Conservation (phyloP, 2,113 vertebrate genomes). For the Rhinopomastus cyanomelas region DNA sequence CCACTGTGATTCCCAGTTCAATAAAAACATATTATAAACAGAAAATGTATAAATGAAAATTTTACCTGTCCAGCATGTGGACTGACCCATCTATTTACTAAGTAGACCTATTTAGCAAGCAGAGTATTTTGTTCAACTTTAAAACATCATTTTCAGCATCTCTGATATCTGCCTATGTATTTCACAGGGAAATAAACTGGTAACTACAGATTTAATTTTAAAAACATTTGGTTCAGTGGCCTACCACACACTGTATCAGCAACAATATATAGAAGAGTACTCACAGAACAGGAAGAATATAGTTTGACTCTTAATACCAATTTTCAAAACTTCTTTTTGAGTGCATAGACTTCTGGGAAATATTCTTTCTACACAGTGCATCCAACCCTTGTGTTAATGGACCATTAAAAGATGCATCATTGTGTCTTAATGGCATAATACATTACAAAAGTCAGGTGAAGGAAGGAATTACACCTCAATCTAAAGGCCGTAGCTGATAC, state of each 20-base stretch:
- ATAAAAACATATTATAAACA: neutral
- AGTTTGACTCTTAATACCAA: neutral
- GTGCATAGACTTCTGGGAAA: neutral
- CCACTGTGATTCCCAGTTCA: neutral
- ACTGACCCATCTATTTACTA: neutral
- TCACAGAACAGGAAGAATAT: neutral
- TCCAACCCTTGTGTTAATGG: slow-evolving; percentile 31
- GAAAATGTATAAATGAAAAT: neutral
- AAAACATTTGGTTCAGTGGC: neutral
- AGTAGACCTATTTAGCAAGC: neutral
- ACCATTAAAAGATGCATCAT: slow-evolving; percentile 54
- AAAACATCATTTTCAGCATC: neutral
- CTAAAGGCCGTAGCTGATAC: neutral
- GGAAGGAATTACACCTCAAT: slow-evolving; percentile 17
- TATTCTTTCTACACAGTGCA: neutral
- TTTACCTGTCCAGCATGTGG: neutral
- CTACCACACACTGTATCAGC: neutral
- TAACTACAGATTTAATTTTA: neutral
- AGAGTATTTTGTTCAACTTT: neutral
- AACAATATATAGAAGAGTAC: neutral
- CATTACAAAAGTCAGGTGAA: slow-evolving; percentile 43
- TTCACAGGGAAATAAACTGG: neutral
- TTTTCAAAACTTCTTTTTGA: slow-evolving; percentile 24
- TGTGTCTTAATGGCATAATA: slow-evolving; percentile 47
- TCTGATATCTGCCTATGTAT: neutral